Percentiles rank a stretch among this genome's conserved stretches.
Evolutionary conservation across 2,888 invertebrate species (phyloP).

Genomic region (Bugulina stolonifera): DNA sequence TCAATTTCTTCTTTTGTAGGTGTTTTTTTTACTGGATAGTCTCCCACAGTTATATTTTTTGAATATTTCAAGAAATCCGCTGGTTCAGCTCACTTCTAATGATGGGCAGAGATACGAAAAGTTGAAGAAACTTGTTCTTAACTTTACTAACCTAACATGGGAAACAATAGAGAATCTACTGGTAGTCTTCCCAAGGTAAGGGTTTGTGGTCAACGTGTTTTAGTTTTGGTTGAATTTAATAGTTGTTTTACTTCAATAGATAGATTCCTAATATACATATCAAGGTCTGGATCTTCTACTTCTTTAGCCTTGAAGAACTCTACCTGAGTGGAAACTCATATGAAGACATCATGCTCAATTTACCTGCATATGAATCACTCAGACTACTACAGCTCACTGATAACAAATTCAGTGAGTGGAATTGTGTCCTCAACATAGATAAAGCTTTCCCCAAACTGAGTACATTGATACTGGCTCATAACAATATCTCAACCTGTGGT

Average conservation of each 20-base stretch:
- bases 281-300: no score
- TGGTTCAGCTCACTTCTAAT: conserved; percentile 30
- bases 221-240: no score
- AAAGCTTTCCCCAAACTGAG: conserved; percentile 8
- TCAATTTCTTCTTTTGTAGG: no score
- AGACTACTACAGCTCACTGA: conserved; percentile 80
- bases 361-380: conserved; percentile 61
- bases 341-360: conserved; percentile 43
- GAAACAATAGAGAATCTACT: conserved; percentile 71
- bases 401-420: conserved; percentile 77
- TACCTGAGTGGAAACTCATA: conserved; percentile 82
- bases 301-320: conserved; percentile 71
- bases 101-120: conserved; percentile 28
- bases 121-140: conserved; percentile 70
- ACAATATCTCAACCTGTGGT: conserved; percentile 14
- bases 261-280: no score
- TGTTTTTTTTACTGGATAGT: conserved; percentile 77
- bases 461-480: conserved; percentile 1
- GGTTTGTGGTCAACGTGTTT: no score
- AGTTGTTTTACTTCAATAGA: no score
- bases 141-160: conserved; percentile 83
- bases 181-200: conserved; percentile 50
- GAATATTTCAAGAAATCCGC: conserved; percentile 83
- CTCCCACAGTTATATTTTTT: conserved; percentile 84
- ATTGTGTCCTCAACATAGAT: not conserved